phyloP scores from a whole-genome alignment of 2,797 vertebrate genomes.

The Silurus aristotelis region DNA sequence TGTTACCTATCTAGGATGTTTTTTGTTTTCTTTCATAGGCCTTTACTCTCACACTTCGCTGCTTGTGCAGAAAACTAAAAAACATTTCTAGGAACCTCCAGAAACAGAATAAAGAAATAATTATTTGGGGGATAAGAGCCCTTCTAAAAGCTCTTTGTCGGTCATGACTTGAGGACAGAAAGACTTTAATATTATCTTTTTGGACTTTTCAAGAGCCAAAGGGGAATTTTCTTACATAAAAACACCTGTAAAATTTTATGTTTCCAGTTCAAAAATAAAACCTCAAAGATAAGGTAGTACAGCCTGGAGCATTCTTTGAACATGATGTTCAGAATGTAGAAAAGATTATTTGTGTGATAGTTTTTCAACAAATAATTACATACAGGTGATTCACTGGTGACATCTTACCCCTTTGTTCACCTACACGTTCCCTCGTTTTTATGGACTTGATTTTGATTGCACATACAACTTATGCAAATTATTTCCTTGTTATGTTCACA shows the following conservation, averaged over 20 bases:
- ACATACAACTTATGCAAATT: background rate
- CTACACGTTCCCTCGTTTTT: background rate
- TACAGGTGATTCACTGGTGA: background rate
- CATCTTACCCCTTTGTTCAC: background rate
- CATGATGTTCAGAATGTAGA: background rate
- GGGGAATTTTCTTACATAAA: background rate
- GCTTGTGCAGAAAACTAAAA: background rate
- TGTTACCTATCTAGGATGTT: background rate
- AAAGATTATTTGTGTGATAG: background rate
- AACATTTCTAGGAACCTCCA: background rate
- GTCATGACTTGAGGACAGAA: background rate
- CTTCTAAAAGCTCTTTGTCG: background rate
- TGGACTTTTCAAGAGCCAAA: background rate
- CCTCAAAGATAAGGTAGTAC: background rate
- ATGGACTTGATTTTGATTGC: background rate
- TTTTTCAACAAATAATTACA: background rate
- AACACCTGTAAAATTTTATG: background rate
- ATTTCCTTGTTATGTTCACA: background rate
- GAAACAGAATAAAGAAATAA: background rate
- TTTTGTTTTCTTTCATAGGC: background rate
- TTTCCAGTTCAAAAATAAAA: background rate
- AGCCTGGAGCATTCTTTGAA: background rate
- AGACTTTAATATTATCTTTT: background rate
- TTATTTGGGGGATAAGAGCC: background rate
- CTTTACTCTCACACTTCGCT: background rate